Percentiles rank a stretch among this genome's conserved stretches.
Conservation (phyloP, 2,888 invertebrate species). For the Ceraclea dissimilis region DNA sequence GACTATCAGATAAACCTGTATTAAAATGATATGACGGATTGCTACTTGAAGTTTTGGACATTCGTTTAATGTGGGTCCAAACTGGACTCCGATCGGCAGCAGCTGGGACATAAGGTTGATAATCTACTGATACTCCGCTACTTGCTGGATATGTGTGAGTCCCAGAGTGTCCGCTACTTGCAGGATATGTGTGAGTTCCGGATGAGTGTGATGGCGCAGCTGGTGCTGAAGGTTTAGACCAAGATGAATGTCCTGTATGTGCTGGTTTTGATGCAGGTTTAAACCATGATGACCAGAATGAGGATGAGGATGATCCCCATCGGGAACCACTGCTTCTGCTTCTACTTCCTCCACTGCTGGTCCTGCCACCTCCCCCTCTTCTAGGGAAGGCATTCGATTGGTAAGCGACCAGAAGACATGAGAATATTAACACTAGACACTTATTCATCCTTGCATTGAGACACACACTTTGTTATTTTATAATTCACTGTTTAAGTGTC, state of each 20-base stretch:
- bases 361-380: constrained; percentile 5
- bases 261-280: neutral
- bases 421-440: neutral
- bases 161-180: neutral
- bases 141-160: neutral
- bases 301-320: neutral
- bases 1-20: constrained; percentile 9
- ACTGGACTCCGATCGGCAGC: neutral
- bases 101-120: neutral
- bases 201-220: neutral
- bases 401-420: neutral
- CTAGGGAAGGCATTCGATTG: neutral
- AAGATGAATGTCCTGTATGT: neutral
- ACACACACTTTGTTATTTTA: neutral
- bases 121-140: constrained; percentile 4
- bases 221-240: neutral
- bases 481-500: too few relatives aligned
- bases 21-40: neutral
- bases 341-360: too few relatives aligned
- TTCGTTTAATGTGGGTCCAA: neutral
- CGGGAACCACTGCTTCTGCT: neutral
- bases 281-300: neutral
- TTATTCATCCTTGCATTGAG: neutral
- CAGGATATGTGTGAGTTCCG: constrained; percentile 4
- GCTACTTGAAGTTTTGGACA: neutral